Conservation (phyloP, 2,888 invertebrate species). For the Lamproptera curius region DNA sequence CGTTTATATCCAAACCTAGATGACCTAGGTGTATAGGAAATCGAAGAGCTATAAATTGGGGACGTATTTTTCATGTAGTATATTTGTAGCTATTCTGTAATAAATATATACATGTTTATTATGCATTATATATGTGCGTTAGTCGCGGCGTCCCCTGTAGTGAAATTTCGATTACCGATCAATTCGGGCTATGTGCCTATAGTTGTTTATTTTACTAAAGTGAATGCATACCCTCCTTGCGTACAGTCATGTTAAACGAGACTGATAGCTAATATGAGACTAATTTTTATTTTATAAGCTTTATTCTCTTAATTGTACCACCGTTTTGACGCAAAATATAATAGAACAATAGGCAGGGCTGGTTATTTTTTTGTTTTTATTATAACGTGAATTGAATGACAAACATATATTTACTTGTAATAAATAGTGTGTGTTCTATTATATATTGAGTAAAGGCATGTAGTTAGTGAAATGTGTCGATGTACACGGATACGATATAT, state of each 20-base stretch:
- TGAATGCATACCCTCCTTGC: slow-evolving; percentile 27
- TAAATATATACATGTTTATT: slow-evolving; percentile 6
- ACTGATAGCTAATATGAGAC: slow-evolving; percentile 21
- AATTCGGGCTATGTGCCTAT: not conserved
- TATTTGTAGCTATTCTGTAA: slow-evolving; percentile 9
- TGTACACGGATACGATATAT: slow-evolving; percentile 29
- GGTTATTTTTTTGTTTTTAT: not conserved
- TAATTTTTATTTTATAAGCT: slow-evolving; percentile 10
- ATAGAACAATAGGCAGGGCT: slow-evolving; percentile 4
- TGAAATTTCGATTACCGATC: not conserved
- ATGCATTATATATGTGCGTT: slow-evolving; percentile 29
- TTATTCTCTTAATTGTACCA: slow-evolving; percentile 7
- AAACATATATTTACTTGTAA: no score
- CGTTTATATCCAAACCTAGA: not conserved
- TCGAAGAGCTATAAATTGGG: slow-evolving; percentile 16
- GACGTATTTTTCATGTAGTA: slow-evolving; percentile 20
- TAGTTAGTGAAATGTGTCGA: slow-evolving; percentile 18
- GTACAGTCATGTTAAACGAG: slow-evolving; percentile 16
- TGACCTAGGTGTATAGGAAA: slow-evolving; percentile 1
- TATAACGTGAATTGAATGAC: not conserved
- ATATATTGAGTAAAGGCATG: not conserved
- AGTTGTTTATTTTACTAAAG: not conserved
- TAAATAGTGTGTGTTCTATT: not conserved
- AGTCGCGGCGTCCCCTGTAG: slow-evolving; percentile 33
- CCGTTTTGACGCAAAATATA: slow-evolving; percentile 4